These are phyloP conservation scores for Huso huso DNA, from an alignment of 2,797 vertebrate genomes.

Conservation along the genomic window DNA sequence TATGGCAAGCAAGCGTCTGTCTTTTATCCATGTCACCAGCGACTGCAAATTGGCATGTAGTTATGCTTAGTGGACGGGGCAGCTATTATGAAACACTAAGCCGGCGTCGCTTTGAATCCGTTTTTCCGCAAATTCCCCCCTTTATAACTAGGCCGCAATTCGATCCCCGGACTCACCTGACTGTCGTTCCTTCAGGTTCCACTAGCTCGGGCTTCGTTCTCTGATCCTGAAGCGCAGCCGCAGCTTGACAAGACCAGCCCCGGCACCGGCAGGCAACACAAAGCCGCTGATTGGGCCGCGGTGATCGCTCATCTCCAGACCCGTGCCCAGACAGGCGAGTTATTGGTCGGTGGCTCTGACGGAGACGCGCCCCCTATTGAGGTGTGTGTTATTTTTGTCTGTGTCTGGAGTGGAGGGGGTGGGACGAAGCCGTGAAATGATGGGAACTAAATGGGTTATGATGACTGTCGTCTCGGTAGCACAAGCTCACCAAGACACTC, in stretches of 20 bases:
- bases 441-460: conserved; percentile 47
- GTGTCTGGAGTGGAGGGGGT: conserved; percentile 55
- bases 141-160: conserved; percentile 44
- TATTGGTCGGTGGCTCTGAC: conserved; percentile 54
- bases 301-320: conserved; percentile 49
- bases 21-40: no score
- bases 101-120: no score
- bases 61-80: no score
- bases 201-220: conserved; percentile 63
- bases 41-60: no score
- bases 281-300: conserved; percentile 66
- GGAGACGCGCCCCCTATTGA: conserved; percentile 51
- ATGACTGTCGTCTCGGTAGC: conserved; percentile 42
- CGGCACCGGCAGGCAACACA: conserved; percentile 75
- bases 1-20: no score
- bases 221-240: conserved; percentile 68
- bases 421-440: conserved; percentile 43
- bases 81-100: no score
- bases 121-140: background rate
- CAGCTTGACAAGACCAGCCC: conserved; percentile 66
- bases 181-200: conserved; percentile 58
- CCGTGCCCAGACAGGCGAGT: conserved; percentile 40
- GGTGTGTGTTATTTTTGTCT: conserved; percentile 61
- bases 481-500: conserved; percentile 35
- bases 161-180: conserved; percentile 72